Base-by-base conservation (phyloP, 2,797 vertebrate species). In the Astyanax mexicanus region DNA sequence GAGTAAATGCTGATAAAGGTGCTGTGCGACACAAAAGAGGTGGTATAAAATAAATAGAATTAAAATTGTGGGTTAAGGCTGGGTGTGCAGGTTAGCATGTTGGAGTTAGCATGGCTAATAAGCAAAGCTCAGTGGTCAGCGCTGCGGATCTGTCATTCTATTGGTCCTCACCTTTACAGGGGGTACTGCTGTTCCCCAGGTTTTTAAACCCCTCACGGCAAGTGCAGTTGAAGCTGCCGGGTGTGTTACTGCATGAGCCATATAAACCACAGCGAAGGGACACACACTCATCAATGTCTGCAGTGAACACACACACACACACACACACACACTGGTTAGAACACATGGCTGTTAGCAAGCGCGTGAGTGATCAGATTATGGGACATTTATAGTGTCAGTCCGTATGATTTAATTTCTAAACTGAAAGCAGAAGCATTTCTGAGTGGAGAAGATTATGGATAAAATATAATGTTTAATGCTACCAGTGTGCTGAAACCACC, bases 161-260 rank as follows among this genome's bases (percentile, higher is more conserved):
- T 6, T 3, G 15, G 13, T 40, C 54, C 84, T 87, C 79, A 90
- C 90, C 88, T 77, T 0, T 23, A 61, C 90, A 92, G 2, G 0
- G 0, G 10, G 0, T 3, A 5, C 0, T 0, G 1, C 0, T 19
- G 1, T 3, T 57, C 32, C 0, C 11, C 17, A 0, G 0, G 0
- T 27, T 73, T 1, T 0, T 6, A 35, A 87, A 92, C 0, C 90
- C 90, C 11, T 0, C 0, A 0, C 3, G 29, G 52, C 92, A 92
- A 21, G 0, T 74, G 79, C 89, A 93, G 0, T 0, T 11, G 78
- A 77, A 92, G 73, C 6, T 77, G 19, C 89, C 90, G 1, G 72
- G 66, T 19, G 0, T 38, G 83, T 92, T 93, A 0, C 0, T 0
- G 62, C 90, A 92, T 0, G 0, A 0, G 8, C 76, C 69, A 6